Conservation (phyloP, 1,140 invertebrate genomes). For the Brachionus angularis region DNA sequence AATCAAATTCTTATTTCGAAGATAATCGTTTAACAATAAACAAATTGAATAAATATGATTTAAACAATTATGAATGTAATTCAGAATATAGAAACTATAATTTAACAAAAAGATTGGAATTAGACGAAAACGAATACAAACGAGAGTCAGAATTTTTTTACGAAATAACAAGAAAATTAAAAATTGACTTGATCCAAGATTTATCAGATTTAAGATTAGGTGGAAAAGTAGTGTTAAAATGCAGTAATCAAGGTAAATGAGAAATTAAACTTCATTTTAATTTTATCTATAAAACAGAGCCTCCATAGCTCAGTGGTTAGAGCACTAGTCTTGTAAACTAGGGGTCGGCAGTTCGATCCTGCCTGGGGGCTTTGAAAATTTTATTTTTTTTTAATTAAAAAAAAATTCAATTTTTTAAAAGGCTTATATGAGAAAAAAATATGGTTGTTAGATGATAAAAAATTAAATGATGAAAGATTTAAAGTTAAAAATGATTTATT, state of each 20-base stretch:
- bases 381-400: background rate
- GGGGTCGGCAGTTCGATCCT: too few relatives aligned
- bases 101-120: conserved; percentile 15
- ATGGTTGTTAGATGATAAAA: background rate
- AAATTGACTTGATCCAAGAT: background rate
- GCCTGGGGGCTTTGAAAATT: background rate
- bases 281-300: too few relatives aligned
- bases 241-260: conserved; percentile 15
- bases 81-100: background rate
- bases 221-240: conserved; percentile 16
- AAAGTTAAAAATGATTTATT: background rate
- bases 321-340: too few relatives aligned
- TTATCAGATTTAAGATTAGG: background rate
- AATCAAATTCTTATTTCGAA: background rate
- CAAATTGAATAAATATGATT: conserved; percentile 30
- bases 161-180: background rate
- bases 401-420: background rate
- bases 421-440: conserved; percentile 12
- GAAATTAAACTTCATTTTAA: too few relatives aligned
- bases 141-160: conserved; percentile 20
- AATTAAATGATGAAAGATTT: background rate
- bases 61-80: conserved; percentile 21
- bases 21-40: conserved; percentile 10
- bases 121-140: background rate
- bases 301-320: too few relatives aligned